Conservation (phyloP, 2,797 vertebrate genomes). For the Catostomus latipinnis region DNA sequence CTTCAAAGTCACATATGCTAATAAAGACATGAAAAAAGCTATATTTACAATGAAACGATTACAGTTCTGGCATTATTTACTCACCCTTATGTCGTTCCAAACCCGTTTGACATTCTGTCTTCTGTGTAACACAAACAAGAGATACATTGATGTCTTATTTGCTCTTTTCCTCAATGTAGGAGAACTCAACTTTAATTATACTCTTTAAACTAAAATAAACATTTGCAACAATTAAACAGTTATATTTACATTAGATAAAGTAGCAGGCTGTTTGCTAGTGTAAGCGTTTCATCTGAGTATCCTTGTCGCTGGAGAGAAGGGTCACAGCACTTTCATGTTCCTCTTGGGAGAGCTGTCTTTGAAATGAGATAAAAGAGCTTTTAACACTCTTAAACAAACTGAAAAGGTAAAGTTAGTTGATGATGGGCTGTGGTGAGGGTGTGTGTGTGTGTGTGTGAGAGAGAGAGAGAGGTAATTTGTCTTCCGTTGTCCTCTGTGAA, state of each 20-base stretch:
- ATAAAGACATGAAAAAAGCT: no score
- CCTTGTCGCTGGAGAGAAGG: constrained; percentile 36
- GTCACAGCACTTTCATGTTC: constrained; percentile 9
- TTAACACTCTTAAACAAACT: constrained; percentile 46
- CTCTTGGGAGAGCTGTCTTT: constrained; percentile 43
- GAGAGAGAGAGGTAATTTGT: constrained; percentile 51
- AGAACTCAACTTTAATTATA: constrained; percentile 15
- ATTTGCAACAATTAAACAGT: constrained; percentile 23
- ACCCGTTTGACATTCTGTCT: no score
- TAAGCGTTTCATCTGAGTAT: constrained; percentile 17
- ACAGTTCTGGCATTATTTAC: no score
- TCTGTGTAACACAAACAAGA: no score
- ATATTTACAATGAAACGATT: no score
- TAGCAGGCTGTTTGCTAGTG: constrained; percentile 34
- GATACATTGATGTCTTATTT: constrained; percentile 9
- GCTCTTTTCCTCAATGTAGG: constrained; percentile 5
- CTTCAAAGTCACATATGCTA: no score
- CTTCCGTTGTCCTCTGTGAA: constrained; percentile 35
- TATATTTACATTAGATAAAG: constrained; percentile 54
- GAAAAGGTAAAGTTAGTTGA: constrained; percentile 40
- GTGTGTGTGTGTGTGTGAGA: constrained; percentile 8
- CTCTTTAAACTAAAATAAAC: constrained; percentile 40
- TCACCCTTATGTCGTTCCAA: no score
- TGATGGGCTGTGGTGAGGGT: constrained; percentile 18
- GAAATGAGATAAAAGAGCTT: constrained; percentile 28